Evolutionary conservation across 2,888 invertebrate genomes (phyloP).

Genomic region (Ophraella communa): DNA sequence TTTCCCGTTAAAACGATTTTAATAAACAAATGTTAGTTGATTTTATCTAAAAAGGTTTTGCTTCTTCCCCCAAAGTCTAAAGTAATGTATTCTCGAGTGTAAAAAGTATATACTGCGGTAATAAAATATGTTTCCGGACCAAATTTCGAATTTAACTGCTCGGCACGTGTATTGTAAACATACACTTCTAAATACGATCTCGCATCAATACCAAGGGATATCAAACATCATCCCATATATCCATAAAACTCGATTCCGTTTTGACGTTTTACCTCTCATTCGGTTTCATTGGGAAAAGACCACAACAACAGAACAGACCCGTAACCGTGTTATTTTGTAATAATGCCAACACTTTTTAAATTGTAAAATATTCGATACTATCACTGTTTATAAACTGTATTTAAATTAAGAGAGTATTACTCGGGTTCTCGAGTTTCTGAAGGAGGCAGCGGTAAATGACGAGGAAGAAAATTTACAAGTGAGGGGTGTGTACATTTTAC

Average conservation of each 20-base stretch:
- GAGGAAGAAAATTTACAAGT: too few relatives aligned
- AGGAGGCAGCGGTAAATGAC: too few relatives aligned
- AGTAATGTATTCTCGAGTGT: not conserved
- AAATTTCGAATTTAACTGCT: constrained; percentile 2
- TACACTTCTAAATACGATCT: constrained; percentile 4
- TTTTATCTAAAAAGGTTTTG: too few relatives aligned
- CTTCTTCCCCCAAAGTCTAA: not conserved
- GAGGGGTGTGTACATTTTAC: too few relatives aligned
- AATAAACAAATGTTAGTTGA: too few relatives aligned
- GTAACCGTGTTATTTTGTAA: not conserved
- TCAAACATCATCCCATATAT: constrained; percentile 47
- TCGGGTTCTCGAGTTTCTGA: too few relatives aligned
- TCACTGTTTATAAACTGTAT: too few relatives aligned
- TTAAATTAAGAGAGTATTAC: too few relatives aligned
- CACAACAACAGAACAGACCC: constrained; percentile 9
- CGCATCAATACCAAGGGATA: constrained; percentile 40
- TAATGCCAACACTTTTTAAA: not conserved
- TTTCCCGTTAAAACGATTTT: too few relatives aligned
- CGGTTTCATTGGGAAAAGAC: constrained; percentile 49
- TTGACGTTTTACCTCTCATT: constrained; percentile 50
- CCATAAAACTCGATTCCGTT: constrained; percentile 51
- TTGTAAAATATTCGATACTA: too few relatives aligned
- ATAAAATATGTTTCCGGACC: not conserved
- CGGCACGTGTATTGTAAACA: constrained; percentile 18
- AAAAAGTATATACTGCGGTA: not conserved